Evolutionary conservation across 2,113 vertebrate genomes (phyloP), one percentile per base, ranked within the genome.

Genomic region (Hyla sarda): DNA sequence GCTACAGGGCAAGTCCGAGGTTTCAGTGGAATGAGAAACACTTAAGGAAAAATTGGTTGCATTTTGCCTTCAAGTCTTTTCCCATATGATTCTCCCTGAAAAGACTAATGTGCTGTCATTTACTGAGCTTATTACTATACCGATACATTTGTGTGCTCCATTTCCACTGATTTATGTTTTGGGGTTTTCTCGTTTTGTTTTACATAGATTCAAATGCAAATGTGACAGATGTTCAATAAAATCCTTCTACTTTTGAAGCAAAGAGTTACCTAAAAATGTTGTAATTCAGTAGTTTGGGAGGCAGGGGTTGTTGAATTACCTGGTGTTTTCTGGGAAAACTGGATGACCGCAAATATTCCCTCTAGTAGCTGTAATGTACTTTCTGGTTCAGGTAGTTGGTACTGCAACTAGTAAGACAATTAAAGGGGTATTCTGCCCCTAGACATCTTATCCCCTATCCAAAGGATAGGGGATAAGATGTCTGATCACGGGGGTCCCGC

Each of bases 1-100:
- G 77, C 54, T 79, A 79, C 23, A 41, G 77, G 50, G 54, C 54
- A 79, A 79, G 54, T n/a, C 23, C 14, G 23, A 60, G 54, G 77
- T 79, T 58, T 19, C 23, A 32, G 34, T 12, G 34, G 77, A 79
- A 41, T 41, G 77, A 60, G 32, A 60, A 45, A 19, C 34, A 32
- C 77, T 41, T 77, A 16, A 54, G 25, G 74, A 25, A 19, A 52
- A 32, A 54, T 52, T 52, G 74, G 48, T 32, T 32, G 25, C 74
- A 77, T 77, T 32, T 77, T 77, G 74, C 54, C 54, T 50, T 32
- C 32, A 74, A 19, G 12, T 28, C 9, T 52, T 48, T 54, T 47
- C 74, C 47, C n/a, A n/a, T n/a, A 76, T 50, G 73, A 28, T 50
- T 30, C 37, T 52, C 47, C 48, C 16, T 13, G 74, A 54, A 52